Evolutionary conservation across 2,797 vertebrate species (phyloP).

Genomic region (Pseudocheirus occidentalis): DNA sequence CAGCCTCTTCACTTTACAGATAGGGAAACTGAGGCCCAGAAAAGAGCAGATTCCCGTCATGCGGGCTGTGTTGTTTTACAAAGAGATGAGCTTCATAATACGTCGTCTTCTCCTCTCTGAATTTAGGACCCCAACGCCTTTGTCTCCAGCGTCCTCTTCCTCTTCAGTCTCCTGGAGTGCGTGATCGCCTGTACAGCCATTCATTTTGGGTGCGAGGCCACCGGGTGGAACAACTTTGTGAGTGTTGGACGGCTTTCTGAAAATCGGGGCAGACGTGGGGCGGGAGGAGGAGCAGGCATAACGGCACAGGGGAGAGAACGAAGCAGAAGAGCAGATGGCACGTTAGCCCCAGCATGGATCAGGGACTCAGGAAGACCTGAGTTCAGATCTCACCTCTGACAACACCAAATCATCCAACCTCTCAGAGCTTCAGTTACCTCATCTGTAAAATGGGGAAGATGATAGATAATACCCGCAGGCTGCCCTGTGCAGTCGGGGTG

Average conservation of each 20-base stretch:
- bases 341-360: too few relatives aligned
- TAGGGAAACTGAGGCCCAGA: background rate
- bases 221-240: constrained; percentile 18
- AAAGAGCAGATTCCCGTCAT: background rate
- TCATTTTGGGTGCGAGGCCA: constrained; percentile 45
- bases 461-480: background rate
- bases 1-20: background rate
- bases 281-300: background rate
- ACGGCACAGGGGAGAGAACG: background rate
- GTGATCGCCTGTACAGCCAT: constrained; percentile 38
- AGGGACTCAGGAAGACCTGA: background rate
- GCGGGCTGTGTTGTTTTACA: background rate
- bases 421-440: background rate
- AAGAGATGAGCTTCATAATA: background rate
- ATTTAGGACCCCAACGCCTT: fast-evolving
- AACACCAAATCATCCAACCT: background rate
- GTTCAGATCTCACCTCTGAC: background rate
- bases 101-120: background rate
- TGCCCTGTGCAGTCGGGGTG: background rate
- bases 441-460: background rate
- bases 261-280: background rate
- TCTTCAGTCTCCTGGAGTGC: constrained; percentile 50
- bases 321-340: background rate
- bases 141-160: background rate
- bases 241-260: constrained; percentile 2